Base-by-base conservation (phyloP, 2,888 invertebrate genomes). In the Ornithoptera priamus region DNA sequence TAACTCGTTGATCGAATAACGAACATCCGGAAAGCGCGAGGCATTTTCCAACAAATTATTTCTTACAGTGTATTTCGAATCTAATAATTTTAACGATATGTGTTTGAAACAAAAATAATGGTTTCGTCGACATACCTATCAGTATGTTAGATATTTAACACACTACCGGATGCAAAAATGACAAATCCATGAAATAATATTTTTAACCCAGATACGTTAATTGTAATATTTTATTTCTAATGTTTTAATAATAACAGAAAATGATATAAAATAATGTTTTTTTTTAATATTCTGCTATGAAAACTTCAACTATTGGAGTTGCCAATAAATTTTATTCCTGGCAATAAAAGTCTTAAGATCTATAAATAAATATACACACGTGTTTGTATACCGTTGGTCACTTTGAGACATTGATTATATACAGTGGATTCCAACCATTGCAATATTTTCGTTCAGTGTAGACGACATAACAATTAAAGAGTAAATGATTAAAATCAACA, bases 1-100 rank as follows among this genome's bases (percentile, higher is more conserved):
- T 70, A 68, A 70, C 64, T 70, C 68, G 24, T 53, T 65, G 61
- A 67, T 39, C 39, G 50, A n/a, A 42, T 58, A 63, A 42, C 50
- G 64, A 70, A 64, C 36, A 67, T 69, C 69, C 68, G 62, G 20
- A 58, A 62, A 24, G 53, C 46, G 58, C 22, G 30, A 53, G 69
- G 20, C 66, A 22, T 65, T 65, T 70, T 65, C 70, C 62, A 67
- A 62, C 64, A n/a, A 57, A 39, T 24, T 17, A 22, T 30, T 10
- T 56, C 10, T 53, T 7, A 30, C 1, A 15, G 15, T 8, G 18
- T 22, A 30, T 60, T 39, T 60, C 17, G 4, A 39, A 39, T 18
- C 18, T 60, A 36, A 18, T 36, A 15, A n/a, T 39, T 39, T 60
- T 60, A 15, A n/a, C 36, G 17, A n/a, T 39, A 36, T 2, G 18